Conservation (phyloP, 2,113 vertebrate species). For the Ptilorrhoa leucosticta region DNA sequence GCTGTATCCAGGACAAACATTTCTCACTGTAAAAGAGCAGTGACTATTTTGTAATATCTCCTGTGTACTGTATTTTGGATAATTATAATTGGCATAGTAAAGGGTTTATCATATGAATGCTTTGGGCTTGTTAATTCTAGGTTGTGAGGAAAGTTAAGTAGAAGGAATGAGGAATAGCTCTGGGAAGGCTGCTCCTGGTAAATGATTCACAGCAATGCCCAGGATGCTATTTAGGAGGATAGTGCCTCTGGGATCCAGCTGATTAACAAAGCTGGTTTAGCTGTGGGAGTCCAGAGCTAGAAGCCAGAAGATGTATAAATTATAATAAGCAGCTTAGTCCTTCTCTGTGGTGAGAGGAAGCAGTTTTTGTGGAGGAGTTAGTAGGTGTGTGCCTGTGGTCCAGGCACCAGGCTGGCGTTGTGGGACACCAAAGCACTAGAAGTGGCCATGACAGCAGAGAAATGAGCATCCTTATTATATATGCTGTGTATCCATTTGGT, state of each 20-base stretch:
- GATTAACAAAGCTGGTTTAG: slow-evolving; percentile 34
- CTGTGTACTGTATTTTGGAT: not conserved
- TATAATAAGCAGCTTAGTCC: not conserved
- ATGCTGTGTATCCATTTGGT: not conserved
- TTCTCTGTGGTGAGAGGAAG: not conserved
- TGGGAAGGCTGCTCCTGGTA: not conserved
- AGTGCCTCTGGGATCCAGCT: slow-evolving; percentile 9
- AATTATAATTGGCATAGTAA: not conserved
- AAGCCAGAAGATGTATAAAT: not conserved
- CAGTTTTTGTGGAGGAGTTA: not conserved
- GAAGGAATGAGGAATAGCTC: not conserved
- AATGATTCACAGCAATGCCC: not conserved
- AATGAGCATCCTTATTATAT: not conserved
- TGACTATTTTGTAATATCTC: not conserved
- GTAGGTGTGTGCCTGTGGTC: not conserved
- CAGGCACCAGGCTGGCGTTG: accelerated
- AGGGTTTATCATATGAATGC: not conserved
- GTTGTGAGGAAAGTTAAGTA: not conserved
- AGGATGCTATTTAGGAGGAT: not conserved
- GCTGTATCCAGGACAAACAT: not conserved
- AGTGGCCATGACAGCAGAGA: not conserved
- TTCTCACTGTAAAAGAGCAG: not conserved
- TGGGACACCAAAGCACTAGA: not conserved
- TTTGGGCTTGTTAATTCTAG: not conserved
- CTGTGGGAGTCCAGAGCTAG: not conserved